These are phyloP conservation scores for Cossypha dichroa DNA, from an alignment of 2,797 vertebrate genomes.

Conservation along the genomic window DNA sequence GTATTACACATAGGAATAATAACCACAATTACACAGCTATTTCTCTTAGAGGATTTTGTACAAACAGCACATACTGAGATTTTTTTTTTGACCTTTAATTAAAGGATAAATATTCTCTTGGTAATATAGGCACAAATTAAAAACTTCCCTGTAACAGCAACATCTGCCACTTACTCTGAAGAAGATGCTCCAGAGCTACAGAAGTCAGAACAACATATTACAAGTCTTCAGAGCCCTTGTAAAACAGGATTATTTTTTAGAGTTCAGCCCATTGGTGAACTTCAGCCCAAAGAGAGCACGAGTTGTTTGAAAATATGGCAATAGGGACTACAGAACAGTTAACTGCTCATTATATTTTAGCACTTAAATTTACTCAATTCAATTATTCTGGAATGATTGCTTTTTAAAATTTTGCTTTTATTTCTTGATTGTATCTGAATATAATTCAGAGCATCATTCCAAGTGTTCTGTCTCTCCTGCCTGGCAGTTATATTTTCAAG, in stretches of 20 bases:
- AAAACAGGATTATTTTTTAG: not conserved
- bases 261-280: not conserved
- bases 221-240: not conserved
- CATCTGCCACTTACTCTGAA: not conserved
- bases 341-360: not conserved
- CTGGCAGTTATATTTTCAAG: not conserved
- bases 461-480: not conserved
- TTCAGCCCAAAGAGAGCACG: not conserved
- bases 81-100: not conserved
- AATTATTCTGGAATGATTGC: not conserved
- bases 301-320: not conserved
- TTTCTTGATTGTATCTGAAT: slow-evolving; percentile 8
- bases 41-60: not conserved
- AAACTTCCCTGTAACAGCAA: not conserved
- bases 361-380: not conserved
- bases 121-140: not conserved
- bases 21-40: not conserved
- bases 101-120: not conserved
- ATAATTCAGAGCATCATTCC: not conserved
- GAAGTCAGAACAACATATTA: not conserved
- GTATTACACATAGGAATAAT: not conserved
- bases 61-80: not conserved
- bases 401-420: not conserved
- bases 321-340: not conserved
- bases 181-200: not conserved